A percentile compares a stretch with the other conserved stretches of the same genome.
Conservation (phyloP, 2,888 invertebrate species). For the Dynastes hyllus region DNA sequence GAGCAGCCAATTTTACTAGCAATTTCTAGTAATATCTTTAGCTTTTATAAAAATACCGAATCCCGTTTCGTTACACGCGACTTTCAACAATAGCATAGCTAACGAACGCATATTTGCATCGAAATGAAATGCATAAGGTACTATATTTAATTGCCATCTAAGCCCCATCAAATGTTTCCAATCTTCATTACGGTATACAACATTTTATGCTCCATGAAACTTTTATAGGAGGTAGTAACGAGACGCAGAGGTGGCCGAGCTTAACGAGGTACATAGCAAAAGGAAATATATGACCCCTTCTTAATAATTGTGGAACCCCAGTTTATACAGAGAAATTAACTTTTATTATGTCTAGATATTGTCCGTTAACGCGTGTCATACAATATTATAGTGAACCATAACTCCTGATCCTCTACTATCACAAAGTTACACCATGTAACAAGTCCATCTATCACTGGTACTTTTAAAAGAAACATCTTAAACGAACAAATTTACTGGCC, state of each 20-base stretch:
- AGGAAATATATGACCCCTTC: neutral
- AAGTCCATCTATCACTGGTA: no score
- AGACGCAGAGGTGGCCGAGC: neutral
- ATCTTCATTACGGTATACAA: constrained; percentile 23
- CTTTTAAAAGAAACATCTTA: no score
- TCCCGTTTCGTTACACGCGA: constrained; percentile 2
- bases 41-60: neutral
- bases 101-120: constrained; percentile 14
- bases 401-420: no score
- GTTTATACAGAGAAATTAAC: neutral
- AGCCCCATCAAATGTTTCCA: constrained; percentile 11
- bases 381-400: no score
- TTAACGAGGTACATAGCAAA: neutral
- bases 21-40: neutral
- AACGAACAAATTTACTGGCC: no score
- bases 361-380: no score
- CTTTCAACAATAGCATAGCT: neutral
- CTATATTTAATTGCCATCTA: constrained; percentile 9
- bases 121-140: constrained; percentile 5
- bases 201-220: constrained; percentile 11
- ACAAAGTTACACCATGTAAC: no score
- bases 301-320: neutral
- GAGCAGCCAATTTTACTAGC: neutral
- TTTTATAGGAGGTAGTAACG: constrained; percentile 21
- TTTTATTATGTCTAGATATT: neutral